These are phyloP conservation scores for Phrynocephalus versicolor DNA, from an alignment of 2,113 vertebrate genomes.

Conservation along the genomic window DNA sequence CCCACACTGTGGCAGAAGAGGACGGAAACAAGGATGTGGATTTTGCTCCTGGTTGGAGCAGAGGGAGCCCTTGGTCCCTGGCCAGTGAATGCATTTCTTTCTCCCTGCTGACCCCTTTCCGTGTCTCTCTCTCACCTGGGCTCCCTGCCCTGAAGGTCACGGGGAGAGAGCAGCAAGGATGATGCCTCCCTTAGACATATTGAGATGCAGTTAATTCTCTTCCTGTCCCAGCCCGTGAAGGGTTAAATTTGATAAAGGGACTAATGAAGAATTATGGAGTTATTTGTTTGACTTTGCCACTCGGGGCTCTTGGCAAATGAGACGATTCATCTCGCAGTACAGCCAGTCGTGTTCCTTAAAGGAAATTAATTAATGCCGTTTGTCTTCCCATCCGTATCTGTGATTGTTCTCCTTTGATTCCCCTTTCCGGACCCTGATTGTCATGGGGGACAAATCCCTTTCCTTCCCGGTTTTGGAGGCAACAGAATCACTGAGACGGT, in stretches of 20 bases:
- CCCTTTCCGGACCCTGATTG: conserved; percentile 46
- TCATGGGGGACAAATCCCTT: conserved; percentile 18
- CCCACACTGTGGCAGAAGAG: too few species aligned
- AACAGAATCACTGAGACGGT: conserved; percentile 41
- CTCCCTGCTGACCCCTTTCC: neutral
- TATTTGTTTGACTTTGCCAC: conserved; percentile 71
- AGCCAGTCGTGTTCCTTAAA: conserved; percentile 75
- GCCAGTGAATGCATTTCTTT: too few species aligned
- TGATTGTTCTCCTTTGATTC: conserved; percentile 59
- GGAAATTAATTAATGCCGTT: conserved; percentile 78
- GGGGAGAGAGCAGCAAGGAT: conserved; percentile 24
- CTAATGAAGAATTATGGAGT: conserved; percentile 68
- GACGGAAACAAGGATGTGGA: too few species aligned
- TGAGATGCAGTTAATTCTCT: neutral
- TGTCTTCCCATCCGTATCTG: conserved; percentile 66
- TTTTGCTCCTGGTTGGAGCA: neutral
- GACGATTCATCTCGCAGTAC: conserved; percentile 79
- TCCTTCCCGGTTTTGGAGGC: conserved; percentile 34
- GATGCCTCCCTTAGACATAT: conserved; percentile 2
- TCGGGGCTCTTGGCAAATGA: conserved; percentile 76
- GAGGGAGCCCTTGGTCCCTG: neutral
- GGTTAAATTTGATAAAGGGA: conserved; percentile 68
- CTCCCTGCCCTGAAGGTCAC: conserved; percentile 2
- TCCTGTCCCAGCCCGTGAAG: conserved; percentile 41
- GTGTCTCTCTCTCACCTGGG: neutral